Evolutionary conservation across 2,113 vertebrate genomes (phyloP), one percentile per base, ranked within the genome.

Genomic region (Pavo muticus): DNA sequence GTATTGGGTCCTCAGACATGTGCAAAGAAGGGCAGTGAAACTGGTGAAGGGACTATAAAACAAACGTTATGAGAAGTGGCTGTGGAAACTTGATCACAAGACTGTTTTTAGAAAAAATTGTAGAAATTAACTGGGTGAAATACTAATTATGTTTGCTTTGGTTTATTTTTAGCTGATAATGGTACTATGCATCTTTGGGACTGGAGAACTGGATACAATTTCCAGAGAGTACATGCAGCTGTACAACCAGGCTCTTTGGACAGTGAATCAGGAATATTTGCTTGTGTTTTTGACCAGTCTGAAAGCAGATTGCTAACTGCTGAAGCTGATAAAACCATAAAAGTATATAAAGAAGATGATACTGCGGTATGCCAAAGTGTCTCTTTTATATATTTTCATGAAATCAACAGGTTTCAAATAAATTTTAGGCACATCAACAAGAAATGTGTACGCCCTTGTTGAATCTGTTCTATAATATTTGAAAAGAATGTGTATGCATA

Each of bases 111-210:
- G 45, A 73, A 93, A 93, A 76, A 82, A 11, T 0, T 1, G 29
- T 21, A 25, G 8, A 85, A 84, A 74, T 68, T 8, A 84, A 45
- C 30, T 61, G 5, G 4, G 63, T 69, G 74, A 75, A 87, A 74
- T 84, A 17, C 15, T 84, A 35, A 84, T 1, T 75, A 7, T 60
- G 8, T 81, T 65, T 92, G 13, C 85, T 50, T 48, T 93, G 14
- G 95, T 84, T 97, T 6, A 40, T 94, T 50, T 94, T 50, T 82
- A 99, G 99, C 99, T 57, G 99, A 99, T 97, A 99, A 99, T 57
- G 99, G 99, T 57, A 99, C 99, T 37, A 99, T 99, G 98, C 99
- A 99, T 96, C 98, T 99, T 97, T 99, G 99, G 99, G 99, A 99
- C 47, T 99, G 99, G 99, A 98, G 99, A 96, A 99, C 99, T 8